Base-by-base conservation (phyloP, 2,888 invertebrate species). In the Drosophila lutescens region DNA sequence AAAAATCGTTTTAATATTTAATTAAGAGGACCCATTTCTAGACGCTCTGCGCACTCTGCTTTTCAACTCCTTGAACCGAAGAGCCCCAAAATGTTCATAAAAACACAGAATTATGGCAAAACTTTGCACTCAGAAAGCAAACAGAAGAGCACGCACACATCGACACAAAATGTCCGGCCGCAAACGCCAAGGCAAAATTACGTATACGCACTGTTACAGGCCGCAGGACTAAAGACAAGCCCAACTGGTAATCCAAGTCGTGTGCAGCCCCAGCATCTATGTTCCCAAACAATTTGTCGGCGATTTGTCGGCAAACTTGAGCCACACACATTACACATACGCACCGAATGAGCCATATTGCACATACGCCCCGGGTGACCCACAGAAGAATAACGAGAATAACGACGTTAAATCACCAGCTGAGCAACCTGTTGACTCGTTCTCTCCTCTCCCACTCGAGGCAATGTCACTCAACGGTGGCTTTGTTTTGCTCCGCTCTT, bases 401-500 rank as follows among this genome's bases (percentile, higher is more conserved):
- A 47, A 57, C 54, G 61, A 72, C 44, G 55, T 40, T 51, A 57
- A 63, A 49, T 30, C 43, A 50, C 50, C 58, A 65, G 41, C 53
- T 15, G n/a, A 44, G 38, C 58, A 50, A 73, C 72, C 69, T 74
- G 82, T 82, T 82, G 88, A 65, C 41, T 15, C 12, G 58, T 38
- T 15, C 61, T 53, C 77, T 76, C 61, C 62, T 61, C 49, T 23
- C 34, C 0, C 46, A 9, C 56, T 61, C 54, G n/a, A 2, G 10
- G n/a, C n/a, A 23, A 56, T 50, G 40, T 53, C 62, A 43, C 69
- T 65, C 65, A 38, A 7, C 8, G 0, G 1, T 13, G 7, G 10
- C 6, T 84, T 88, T 88, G 83, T 84, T 84, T 65, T 84, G 88
- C 72, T 84, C 74, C 63, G 61, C 83, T 83, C 78, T 61, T 82